phyloP scores from a whole-genome alignment of 2,797 vertebrate genomes.

The Tapera naevia region DNA sequence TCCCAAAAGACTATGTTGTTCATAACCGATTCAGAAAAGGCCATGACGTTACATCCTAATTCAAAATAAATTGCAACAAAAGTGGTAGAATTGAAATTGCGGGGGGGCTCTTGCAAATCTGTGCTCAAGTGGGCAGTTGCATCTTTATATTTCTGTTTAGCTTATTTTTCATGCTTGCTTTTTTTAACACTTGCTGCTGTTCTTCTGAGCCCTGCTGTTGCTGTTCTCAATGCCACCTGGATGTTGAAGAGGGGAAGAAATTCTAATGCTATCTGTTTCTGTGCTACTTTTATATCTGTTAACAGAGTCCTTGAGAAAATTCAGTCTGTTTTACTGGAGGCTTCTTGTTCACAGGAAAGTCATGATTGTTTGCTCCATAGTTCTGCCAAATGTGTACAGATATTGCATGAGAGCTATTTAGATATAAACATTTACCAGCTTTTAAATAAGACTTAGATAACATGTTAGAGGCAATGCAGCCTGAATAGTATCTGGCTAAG shows the following conservation, averaged over 20 bases:
- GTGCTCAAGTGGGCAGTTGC: background rate
- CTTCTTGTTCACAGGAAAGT: constrained; percentile 37
- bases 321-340: background rate
- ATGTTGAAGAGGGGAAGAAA: background rate
- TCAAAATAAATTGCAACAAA: background rate
- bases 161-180: background rate
- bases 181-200: background rate
- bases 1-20: background rate
- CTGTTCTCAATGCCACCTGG: background rate
- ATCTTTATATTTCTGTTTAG: background rate
- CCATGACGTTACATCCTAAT: background rate
- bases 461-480: background rate
- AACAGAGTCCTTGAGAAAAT: background rate
- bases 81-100: background rate
- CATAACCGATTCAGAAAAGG: background rate
- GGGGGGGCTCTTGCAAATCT: background rate
- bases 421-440: background rate
- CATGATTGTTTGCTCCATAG: background rate
- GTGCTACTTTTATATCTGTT: background rate
- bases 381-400: background rate
- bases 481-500: background rate
- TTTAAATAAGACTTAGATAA: background rate
- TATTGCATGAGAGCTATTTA: background rate
- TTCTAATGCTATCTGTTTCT: background rate
- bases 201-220: background rate